Evolutionary conservation across 2,888 invertebrate genomes (phyloP), one percentile per base, ranked within the genome.

Genomic region (Mesorhabditis spiculigera): DNA sequence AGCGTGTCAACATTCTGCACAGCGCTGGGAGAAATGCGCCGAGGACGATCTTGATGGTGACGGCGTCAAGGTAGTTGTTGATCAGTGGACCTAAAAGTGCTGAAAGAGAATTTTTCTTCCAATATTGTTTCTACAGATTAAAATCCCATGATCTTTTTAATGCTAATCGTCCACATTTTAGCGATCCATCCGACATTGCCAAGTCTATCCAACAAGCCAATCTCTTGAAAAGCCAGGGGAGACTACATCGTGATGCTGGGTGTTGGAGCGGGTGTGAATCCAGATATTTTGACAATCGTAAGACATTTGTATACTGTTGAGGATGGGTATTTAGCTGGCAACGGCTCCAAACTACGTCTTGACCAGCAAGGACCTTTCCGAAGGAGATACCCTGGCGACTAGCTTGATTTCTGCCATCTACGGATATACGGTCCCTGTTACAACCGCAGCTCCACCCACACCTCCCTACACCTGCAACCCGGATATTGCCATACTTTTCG

Each of bases 371-470:
- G 28, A 28, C 28, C 28, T 28, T 28, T 28, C 28, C 58, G 58
- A n/a, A 50, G 58, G 58, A n/a, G 58, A 50, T n/a, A 50, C 10
- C 58, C 58, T 50, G 58, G 58, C 58, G 10, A n/a, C 58, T 50
- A 10, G n/a, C 8, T n/a, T 50, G 10, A 50, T 13, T 3, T 10
- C 8, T n/a, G 58, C 58, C 58, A 50, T 50, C n/a, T 50, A 50
- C 58, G 58, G 58, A n/a, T 2, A 13, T 50, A 50, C 58, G 10
- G 58, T 50, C 58, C 58, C 58, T 10, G n/a, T 13, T 13, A 50
- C 58, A n/a, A 50, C 58, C 58, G 10, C 58, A 50, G 58, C 58
- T 50, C 58, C 58, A 50, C 28, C 28, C 28, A 50, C 58, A 13
- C 58, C 58, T 10, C 58, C 58, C 58, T 50, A 50, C 58, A 50